Evolutionary conservation across 2,888 invertebrate species (phyloP), one percentile per base, ranked within the genome.

Genomic region (Baccha elongata): DNA sequence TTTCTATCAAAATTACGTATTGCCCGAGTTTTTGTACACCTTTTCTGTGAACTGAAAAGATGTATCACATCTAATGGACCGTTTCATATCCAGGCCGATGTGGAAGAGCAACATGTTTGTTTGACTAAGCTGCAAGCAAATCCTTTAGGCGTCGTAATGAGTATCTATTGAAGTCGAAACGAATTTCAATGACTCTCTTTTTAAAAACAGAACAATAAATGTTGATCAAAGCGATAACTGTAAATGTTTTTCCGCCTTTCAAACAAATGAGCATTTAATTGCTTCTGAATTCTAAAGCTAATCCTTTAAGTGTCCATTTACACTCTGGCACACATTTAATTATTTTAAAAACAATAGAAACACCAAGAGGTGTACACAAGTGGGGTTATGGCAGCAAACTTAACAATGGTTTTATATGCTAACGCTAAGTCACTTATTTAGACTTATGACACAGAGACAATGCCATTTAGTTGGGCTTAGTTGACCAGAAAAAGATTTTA

Each of bases 281-380:
- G 75, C 40, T 40, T 40, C 40, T 58, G 13, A 40, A 23, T n/a
- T n/a, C n/a, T n/a, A n/a, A n/a, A 23, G 65, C 75, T 65, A 75
- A 76, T 81, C 76, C 67, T 44, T 53, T 76, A 72, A 81, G 76
- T 71, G 60, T 64, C 42, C 37, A 32, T 71, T 75, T 75, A 52
- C 81, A 76, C 76, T 76, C 69, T 81, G 58, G 58, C 75, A 75
- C 60, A 71, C 60, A 76, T 65, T 76, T 67, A 71, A 76, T 67
- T n/a, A n/a, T n/a, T n/a, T 72, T 13, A 19, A 67, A 53, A 67
- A 81, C 81, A 81, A 81, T 72, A 67, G 60, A 53, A 29, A 44
- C 60, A 15, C 65, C 48, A 40, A 32, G 37, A 26, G 26, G 37
- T 13, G 7, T 11, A 29, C 11, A 60, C 26, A 60, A 29, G 6